phyloP scores from a whole-genome alignment of 2,797 vertebrate species.

The Pelochelys cantorii region DNA sequence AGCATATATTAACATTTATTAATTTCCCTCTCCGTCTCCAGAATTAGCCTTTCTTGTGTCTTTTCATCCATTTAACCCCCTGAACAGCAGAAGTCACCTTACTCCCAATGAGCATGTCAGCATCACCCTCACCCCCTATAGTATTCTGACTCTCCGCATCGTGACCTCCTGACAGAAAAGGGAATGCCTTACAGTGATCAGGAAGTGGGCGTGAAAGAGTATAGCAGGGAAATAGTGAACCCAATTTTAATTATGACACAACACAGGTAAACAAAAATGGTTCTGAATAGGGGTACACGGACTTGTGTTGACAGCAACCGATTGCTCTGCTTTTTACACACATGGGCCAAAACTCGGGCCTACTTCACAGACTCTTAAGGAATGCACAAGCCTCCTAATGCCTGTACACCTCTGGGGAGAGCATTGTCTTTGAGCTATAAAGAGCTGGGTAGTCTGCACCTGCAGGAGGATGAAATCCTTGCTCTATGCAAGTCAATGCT shows the following conservation, averaged over 20 bases:
- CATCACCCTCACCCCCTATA: neutral
- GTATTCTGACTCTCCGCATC: neutral
- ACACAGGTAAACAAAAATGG: neutral
- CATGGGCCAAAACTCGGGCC: neutral
- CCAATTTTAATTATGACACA: neutral
- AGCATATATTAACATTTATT: constrained; percentile 67
- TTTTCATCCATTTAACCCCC: neutral
- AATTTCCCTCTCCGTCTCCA: constrained; percentile 26
- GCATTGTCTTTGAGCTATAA: neutral
- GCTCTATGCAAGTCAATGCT: neutral
- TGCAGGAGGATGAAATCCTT: neutral
- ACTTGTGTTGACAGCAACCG: neutral
- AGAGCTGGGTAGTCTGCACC: neutral
- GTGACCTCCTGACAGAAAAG: neutral
- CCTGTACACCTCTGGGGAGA: neutral
- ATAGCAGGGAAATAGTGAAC: neutral
- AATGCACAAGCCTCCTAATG: neutral
- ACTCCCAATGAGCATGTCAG: neutral
- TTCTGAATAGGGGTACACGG: neutral
- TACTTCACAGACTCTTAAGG: neutral
- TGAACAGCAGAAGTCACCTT: neutral
- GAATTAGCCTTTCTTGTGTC: neutral
- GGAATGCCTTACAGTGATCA: neutral
- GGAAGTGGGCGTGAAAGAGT: neutral
- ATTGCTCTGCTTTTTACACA: neutral